Percentiles rank a stretch among this genome's conserved stretches.
phyloP scores from a whole-genome alignment of 2,888 invertebrate species.

The Pollenia amentaria region DNA sequence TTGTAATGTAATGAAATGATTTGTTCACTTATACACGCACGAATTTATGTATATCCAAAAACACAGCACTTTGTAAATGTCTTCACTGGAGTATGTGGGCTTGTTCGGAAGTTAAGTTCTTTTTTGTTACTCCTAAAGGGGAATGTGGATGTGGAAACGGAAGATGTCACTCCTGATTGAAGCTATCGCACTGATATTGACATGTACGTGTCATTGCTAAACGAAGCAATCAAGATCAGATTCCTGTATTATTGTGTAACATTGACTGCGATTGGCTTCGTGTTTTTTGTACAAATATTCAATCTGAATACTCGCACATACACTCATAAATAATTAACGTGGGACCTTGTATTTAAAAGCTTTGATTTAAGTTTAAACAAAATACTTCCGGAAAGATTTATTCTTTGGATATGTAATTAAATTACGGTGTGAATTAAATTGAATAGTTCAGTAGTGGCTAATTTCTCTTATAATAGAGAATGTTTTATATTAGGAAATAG shows the following conservation, averaged over 20 bases:
- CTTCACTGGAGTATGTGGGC: conserved; percentile 19
- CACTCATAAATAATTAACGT: conserved; percentile 51
- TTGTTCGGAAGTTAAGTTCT: conserved; percentile 51
- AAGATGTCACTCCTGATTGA: conserved; percentile 82
- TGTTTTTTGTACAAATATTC: conserved; percentile 32
- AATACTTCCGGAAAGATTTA: conserved; percentile 28
- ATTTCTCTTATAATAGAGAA: too few relatives aligned
- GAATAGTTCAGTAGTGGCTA: not conserved
- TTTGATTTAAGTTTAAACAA: conserved; percentile 54
- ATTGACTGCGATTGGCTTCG: conserved; percentile 63
- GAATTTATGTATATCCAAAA: not conserved
- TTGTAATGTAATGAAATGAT: conserved; percentile 69
- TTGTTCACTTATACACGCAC: conserved; percentile 68
- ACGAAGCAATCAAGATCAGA: conserved; percentile 68
- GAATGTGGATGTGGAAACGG: conserved; percentile 77
- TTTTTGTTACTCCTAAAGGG: not conserved
- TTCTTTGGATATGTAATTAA: not conserved
- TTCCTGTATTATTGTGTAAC: conserved; percentile 45
- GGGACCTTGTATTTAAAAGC: conserved; percentile 36
- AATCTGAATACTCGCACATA: not conserved
- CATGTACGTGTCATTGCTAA: conserved; percentile 79
- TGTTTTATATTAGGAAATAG: too few relatives aligned
- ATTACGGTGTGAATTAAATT: conserved; percentile 16
- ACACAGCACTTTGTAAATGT: conserved; percentile 24
- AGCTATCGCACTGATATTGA: conserved; percentile 75